A percentile compares a stretch with the other conserved stretches of the same genome.
These are phyloP conservation scores for Botia almorhae DNA, from an alignment of 2,797 vertebrate species.

Conservation along the genomic window DNA sequence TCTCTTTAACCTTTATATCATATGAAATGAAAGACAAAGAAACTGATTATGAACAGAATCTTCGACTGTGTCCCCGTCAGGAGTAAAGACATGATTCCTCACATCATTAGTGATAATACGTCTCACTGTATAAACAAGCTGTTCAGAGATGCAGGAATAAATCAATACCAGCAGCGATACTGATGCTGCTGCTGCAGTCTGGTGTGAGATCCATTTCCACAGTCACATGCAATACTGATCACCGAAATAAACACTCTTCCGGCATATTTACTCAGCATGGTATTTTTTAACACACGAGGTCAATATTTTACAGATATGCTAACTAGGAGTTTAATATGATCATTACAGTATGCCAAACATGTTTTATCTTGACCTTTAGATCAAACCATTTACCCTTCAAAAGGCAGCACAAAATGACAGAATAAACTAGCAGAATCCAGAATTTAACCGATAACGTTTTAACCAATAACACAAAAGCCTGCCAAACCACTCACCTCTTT, in stretches of 20 bases:
- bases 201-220: conserved; percentile 44
- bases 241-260: conserved; percentile 29
- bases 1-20: no score
- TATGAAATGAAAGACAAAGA: no score
- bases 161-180: conserved; percentile 38
- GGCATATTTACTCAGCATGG: not conserved
- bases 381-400: not conserved
- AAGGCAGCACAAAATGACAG: no score
- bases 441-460: no score
- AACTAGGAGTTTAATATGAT: not conserved
- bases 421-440: no score
- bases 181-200: conserved; percentile 25
- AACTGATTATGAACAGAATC: no score
- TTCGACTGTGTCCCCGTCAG: conserved; percentile 45
- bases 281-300: not conserved
- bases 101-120: conserved; percentile 18
- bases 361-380: not conserved
- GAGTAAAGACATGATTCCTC: conserved; percentile 12
- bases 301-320: not conserved
- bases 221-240: conserved; percentile 43
- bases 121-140: conserved; percentile 26
- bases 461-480: not conserved
- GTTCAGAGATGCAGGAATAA: conserved; percentile 22
- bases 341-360: not conserved
- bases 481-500: conserved; percentile 81